phyloP scores from a whole-genome alignment of 2,113 vertebrate genomes.

The Thalassoma bifasciatum region DNA sequence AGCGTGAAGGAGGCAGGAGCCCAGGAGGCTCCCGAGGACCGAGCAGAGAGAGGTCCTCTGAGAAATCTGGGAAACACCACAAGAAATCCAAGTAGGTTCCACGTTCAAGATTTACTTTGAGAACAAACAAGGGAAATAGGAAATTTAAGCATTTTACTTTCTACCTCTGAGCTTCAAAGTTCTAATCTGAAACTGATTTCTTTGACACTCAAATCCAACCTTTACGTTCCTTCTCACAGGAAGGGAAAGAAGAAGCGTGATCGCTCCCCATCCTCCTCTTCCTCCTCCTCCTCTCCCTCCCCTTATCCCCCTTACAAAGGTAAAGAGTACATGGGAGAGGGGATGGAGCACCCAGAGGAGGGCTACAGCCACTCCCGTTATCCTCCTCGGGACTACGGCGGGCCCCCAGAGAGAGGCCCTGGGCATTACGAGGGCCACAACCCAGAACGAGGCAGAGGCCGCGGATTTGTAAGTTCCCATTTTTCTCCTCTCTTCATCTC shows the following conservation, averaged over 20 bases:
- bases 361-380: conserved; percentile 89
- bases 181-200: too few relatives aligned
- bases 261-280: conserved; percentile 93
- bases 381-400: conserved; percentile 76
- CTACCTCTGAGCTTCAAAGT: too few relatives aligned
- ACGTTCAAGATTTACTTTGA: not conserved
- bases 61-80: conserved; percentile 95
- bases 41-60: conserved; percentile 93
- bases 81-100: conserved; percentile 91
- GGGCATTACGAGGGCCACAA: conserved; percentile 76
- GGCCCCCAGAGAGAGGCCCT: conserved; percentile 69
- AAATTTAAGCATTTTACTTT: too few relatives aligned
- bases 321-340: conserved; percentile 89
- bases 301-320: conserved; percentile 83
- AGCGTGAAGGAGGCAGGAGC: conserved; percentile 91
- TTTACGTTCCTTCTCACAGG: conserved; percentile 74
- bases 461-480: conserved; percentile 81
- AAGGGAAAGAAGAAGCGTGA: conserved; percentile 95
- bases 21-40: conserved; percentile 93
- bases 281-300: conserved; percentile 91
- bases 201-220: accelerated
- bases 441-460: conserved; percentile 75
- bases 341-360: conserved; percentile 88
- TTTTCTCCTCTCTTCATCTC: not conserved
- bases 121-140: too few relatives aligned